phyloP scores from a whole-genome alignment of 2,113 vertebrate genomes.

The Ascaphus truei region DNA sequence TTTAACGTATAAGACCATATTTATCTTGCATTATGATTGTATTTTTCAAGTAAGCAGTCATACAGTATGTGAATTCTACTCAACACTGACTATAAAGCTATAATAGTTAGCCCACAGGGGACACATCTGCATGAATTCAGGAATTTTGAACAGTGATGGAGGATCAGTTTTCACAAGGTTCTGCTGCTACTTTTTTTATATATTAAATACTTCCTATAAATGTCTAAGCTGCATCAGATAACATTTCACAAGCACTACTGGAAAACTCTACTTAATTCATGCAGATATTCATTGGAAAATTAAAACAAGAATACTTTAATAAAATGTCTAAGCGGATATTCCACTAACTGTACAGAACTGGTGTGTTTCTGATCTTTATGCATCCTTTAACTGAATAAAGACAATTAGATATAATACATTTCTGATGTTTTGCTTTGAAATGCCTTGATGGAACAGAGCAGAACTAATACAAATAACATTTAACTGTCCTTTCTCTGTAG shows the following conservation, averaged over 20 bases:
- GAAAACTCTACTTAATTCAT: slow-evolving; percentile 38
- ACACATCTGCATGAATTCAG: slow-evolving; percentile 19
- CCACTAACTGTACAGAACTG: slow-evolving; percentile 20
- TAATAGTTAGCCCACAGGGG: too few relatives aligned
- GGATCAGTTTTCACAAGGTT: slow-evolving; percentile 51
- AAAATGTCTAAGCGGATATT: slow-evolving; percentile 51
- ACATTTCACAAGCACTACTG: slow-evolving; percentile 49
- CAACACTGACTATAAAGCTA: neutral
- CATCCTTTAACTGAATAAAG: slow-evolving; percentile 20
- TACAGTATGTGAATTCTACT: slow-evolving; percentile 3
- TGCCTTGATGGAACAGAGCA: neutral
- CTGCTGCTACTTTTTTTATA: slow-evolving; percentile 51
- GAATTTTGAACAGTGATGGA: slow-evolving; percentile 6
- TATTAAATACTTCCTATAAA: slow-evolving; percentile 52
- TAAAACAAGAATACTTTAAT: slow-evolving; percentile 34
- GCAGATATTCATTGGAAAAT: slow-evolving; percentile 8
- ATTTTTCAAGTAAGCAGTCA: too few relatives aligned
- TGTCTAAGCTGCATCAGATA: slow-evolving; percentile 35
- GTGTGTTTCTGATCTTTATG: slow-evolving; percentile 15
- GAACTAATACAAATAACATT: slow-evolving; percentile 4
- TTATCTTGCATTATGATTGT: too few relatives aligned
- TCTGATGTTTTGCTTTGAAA: slow-evolving; percentile 12
- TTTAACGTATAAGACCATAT: too few relatives aligned
- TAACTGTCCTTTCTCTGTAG: neutral
- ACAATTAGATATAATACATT: slow-evolving; percentile 29